Base-by-base conservation (phyloP, 2,797 vertebrate species). In the Octomys mimax region DNA sequence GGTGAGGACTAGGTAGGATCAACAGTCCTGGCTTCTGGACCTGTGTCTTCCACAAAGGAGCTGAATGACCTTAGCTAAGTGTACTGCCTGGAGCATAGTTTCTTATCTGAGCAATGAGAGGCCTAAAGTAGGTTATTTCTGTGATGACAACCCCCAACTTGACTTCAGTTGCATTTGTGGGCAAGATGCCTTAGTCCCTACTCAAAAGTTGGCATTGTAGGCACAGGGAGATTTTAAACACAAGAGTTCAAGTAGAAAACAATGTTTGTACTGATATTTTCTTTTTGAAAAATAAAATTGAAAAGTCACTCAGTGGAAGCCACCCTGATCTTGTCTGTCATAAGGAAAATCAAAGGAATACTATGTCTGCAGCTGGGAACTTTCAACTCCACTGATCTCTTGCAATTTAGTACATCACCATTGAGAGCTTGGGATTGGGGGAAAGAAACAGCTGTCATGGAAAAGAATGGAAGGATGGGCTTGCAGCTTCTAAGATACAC, bases 331-430 rank as follows among this genome's bases (percentile, higher is more conserved):
- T 52, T 87, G 26, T 64, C 33, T 28, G 54, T 64, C 79, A 82
- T 18, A 33, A 80, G 18, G 54, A 36, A 68, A 87, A 95, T 7
- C 83, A 49, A 24, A 90, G 31, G 86, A 52, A 70, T 18, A 42
- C 11, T 57, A 21, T 13, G 39, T 49, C 70, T 49, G 68, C 16
- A 91, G 39, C 31, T 54, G 39, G 68, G 1, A 14, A 49, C n/a
- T 86, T 89, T 94, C 39, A 70, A 68, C 54, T 92, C 28, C 39
- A 79, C 18, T 66, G 8, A n/a, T 94, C n/a, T 89, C 75, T 61
- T 68, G 28, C 3, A 90, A 52, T 80, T 75, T 87, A 87, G 22
- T 57, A 16, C 11, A 19, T 89, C 18, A 1, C 36, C 70, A 18
- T 52, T 28, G 33, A 80, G 42, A 22, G 42, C 39, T 86, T 33